These are phyloP conservation scores for Eleutherodactylus coqui DNA, from an alignment of 2,797 vertebrate species.

Conservation along the genomic window DNA sequence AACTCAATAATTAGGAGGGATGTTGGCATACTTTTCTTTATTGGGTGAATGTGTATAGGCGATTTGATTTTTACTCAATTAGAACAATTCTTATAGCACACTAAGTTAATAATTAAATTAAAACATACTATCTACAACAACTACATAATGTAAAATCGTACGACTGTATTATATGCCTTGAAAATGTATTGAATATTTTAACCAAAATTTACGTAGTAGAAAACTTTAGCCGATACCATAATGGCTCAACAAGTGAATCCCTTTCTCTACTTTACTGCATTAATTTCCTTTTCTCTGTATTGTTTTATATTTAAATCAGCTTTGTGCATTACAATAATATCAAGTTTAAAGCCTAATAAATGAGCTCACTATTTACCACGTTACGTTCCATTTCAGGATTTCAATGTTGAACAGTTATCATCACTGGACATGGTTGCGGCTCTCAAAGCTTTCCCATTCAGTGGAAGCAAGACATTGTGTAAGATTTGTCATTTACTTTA, in stretches of 20 bases:
- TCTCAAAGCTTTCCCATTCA: not conserved
- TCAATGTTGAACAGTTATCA: slow-evolving; percentile 11
- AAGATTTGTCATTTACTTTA: not conserved
- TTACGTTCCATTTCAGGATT: not conserved
- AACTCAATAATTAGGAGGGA: no score
- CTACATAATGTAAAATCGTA: not conserved
- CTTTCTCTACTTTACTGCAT: not conserved
- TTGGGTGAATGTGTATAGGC: no score
- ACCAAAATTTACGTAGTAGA: not conserved
- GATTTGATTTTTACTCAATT: no score
- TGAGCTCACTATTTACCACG: not conserved
- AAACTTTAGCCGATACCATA: not conserved
- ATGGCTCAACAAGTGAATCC: not conserved
- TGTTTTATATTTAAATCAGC: not conserved
- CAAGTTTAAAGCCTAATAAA: slow-evolving; percentile 9
- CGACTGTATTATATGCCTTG: not conserved
- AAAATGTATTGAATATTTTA: not conserved
- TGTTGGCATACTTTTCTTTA: no score
- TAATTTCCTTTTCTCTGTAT: not conserved
- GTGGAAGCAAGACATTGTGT: not conserved
- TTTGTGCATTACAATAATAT: not conserved
- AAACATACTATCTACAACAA: not conserved
- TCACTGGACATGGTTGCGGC: slow-evolving; percentile 3
- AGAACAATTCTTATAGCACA: no score
- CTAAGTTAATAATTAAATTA: not conserved